phyloP scores from a whole-genome alignment of 2,888 invertebrate species.

The Candidula unifasciata region DNA sequence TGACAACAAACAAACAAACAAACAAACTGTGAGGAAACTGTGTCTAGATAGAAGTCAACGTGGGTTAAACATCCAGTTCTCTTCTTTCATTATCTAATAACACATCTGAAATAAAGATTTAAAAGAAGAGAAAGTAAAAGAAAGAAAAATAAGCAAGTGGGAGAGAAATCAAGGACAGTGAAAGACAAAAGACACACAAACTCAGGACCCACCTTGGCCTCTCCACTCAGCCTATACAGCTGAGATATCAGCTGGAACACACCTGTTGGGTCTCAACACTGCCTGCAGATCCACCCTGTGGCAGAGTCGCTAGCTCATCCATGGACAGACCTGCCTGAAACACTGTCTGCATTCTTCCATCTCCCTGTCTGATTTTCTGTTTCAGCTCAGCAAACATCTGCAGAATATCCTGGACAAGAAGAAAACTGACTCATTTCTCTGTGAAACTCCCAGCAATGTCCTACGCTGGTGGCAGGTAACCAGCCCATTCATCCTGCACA shows the following conservation, averaged over 20 bases:
- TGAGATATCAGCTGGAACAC: slow-evolving; percentile 36
- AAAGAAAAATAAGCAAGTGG: neutral
- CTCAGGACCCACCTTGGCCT: slow-evolving; percentile 63
- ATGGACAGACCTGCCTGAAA: slow-evolving; percentile 49
- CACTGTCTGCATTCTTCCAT: slow-evolving; percentile 33
- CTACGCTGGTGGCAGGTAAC: neutral
- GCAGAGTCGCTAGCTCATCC: slow-evolving; percentile 27
- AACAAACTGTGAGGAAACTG: too few species aligned
- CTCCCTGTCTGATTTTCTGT: slow-evolving; percentile 57
- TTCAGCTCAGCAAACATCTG: slow-evolving; percentile 66
- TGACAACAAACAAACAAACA: too few species aligned
- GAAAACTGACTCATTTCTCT: neutral
- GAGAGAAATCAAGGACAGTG: neutral
- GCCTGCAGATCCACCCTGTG: neutral
- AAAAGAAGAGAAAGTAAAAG: neutral
- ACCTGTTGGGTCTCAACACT: neutral
- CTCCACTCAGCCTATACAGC: slow-evolving; percentile 66
- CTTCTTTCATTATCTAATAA: too few species aligned
- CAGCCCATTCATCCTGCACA: neutral
- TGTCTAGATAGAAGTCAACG: too few species aligned
- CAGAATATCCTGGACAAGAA: slow-evolving; percentile 64
- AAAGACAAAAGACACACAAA: neutral
- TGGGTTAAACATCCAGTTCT: too few species aligned
- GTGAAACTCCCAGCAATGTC: neutral
- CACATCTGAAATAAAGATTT: too few species aligned